phyloP scores from a whole-genome alignment of 1,140 invertebrate genomes.

The Drusus annulatus region DNA sequence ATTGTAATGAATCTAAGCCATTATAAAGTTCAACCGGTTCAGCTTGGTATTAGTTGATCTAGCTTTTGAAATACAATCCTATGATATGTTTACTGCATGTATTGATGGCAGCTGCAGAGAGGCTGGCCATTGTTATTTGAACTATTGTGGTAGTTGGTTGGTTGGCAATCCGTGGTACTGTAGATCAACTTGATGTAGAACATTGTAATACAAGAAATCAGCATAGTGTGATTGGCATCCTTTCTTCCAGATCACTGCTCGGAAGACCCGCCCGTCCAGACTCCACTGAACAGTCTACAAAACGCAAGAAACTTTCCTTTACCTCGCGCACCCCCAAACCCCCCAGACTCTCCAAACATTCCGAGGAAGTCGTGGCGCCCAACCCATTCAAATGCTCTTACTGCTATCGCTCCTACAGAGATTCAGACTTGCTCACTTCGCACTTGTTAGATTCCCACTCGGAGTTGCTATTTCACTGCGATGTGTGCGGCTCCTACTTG shows the following conservation, averaged over 20 bases:
- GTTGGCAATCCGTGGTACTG: slow-evolving; percentile 19
- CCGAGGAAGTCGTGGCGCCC: not conserved
- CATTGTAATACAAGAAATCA: slow-evolving; percentile 39
- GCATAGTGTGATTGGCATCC: slow-evolving; percentile 54
- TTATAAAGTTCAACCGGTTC: too few species aligned
- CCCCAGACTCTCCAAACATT: not conserved
- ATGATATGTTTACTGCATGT: slow-evolving; percentile 23
- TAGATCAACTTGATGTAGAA: slow-evolving; percentile 44
- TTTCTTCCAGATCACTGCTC: slow-evolving; percentile 57
- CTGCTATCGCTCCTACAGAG: slow-evolving; percentile 55
- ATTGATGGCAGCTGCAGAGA: not conserved
- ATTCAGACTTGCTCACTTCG: slow-evolving; percentile 50
- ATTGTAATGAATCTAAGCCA: too few species aligned
- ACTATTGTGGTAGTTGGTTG: slow-evolving; percentile 9
- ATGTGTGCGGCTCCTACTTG: slow-evolving; percentile 62
- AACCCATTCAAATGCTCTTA: slow-evolving; percentile 57
- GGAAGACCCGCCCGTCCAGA: slow-evolving; percentile 45
- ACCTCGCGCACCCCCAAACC: slow-evolving; percentile 51
- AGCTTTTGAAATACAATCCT: too few species aligned
- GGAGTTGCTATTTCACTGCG: slow-evolving; percentile 62
- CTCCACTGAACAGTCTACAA: slow-evolving; percentile 49
- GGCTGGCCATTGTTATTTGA: not conserved
- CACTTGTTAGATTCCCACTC: slow-evolving; percentile 61
- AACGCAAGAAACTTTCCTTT: slow-evolving; percentile 58
- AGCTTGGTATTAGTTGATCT: too few species aligned